A percentile compares a stretch with the other conserved stretches of the same genome.
Evolutionary conservation across 2,113 vertebrate genomes (phyloP).

Genomic region (Dolichotis patagonum): DNA sequence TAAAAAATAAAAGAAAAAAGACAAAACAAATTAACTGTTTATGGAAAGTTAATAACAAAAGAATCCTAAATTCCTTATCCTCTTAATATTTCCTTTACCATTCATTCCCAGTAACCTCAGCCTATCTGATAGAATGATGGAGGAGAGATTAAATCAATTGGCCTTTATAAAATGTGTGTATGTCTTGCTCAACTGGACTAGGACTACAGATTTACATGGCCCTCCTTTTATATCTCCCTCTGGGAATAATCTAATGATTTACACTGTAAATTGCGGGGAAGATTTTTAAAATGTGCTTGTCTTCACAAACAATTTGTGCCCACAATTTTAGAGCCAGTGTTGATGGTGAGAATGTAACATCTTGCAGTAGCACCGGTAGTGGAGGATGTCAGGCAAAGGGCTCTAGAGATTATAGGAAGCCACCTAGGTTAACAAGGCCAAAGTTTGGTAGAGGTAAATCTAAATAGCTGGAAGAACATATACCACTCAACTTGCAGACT

Average conservation of each 20-base stretch:
- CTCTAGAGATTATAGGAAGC: background rate
- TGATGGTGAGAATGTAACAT: background rate
- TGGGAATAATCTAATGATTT: conserved; percentile 1
- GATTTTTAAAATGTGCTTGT: background rate
- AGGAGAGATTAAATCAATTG: conserved; percentile 9
- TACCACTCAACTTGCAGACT: background rate
- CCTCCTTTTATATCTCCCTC: background rate
- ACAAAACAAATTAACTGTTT: conserved; percentile 50
- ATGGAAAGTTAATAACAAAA: conserved; percentile 61
- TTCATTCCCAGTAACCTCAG: background rate
- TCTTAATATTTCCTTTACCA: conserved; percentile 37
- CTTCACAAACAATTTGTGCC: background rate
- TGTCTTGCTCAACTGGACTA: background rate
- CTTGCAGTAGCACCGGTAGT: background rate
- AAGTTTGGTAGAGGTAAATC: background rate
- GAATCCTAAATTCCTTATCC: conserved; percentile 11
- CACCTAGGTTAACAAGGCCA: background rate
- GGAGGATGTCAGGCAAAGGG: background rate
- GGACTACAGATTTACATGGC: background rate
- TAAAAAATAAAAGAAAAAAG: background rate
- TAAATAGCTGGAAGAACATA: background rate
- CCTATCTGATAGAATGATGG: conserved; percentile 10
- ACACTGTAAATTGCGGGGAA: background rate
- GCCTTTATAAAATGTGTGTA: conserved; percentile 43
- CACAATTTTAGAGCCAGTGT: background rate